Conservation (phyloP, 2,797 vertebrate genomes). For the Podarcis siculus region DNA sequence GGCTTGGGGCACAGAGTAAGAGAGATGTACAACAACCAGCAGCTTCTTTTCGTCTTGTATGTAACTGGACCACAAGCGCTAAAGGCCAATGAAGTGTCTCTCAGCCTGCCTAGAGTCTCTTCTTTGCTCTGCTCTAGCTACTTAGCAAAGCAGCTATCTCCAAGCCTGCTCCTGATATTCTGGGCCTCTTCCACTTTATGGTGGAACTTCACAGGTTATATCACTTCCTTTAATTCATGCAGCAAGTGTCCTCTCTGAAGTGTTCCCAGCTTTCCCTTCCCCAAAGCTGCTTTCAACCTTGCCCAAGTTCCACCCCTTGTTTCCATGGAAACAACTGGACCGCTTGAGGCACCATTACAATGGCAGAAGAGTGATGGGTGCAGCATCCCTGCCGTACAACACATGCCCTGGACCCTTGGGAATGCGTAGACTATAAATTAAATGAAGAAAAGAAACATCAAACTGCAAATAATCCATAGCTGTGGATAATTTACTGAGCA, state of each 20-base stretch:
- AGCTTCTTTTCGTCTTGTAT: neutral
- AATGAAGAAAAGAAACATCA: neutral
- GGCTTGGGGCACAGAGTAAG: neutral
- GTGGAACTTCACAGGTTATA: neutral
- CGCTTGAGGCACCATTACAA: neutral
- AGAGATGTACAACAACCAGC: neutral
- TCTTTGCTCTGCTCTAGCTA: neutral
- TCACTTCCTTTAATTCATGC: neutral
- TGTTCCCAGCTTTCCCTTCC: neutral
- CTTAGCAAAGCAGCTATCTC: neutral
- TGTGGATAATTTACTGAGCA: neutral
- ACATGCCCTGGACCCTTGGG: neutral
- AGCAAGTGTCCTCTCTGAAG: conserved; percentile 11
- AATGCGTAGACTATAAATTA: neutral
- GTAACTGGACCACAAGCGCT: neutral
- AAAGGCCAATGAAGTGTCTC: neutral
- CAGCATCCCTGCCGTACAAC: neutral
- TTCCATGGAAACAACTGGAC: conserved; percentile 2
- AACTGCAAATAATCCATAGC: neutral
- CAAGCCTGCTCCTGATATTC: neutral
- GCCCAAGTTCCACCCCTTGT: conserved; percentile 2
- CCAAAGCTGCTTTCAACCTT: neutral
- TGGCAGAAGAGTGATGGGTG: neutral
- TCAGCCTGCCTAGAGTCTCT: neutral
- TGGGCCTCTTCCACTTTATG: neutral